These are phyloP conservation scores for Myotis yumanensis DNA, from an alignment of 2,113 vertebrate genomes.

Conservation along the genomic window DNA sequence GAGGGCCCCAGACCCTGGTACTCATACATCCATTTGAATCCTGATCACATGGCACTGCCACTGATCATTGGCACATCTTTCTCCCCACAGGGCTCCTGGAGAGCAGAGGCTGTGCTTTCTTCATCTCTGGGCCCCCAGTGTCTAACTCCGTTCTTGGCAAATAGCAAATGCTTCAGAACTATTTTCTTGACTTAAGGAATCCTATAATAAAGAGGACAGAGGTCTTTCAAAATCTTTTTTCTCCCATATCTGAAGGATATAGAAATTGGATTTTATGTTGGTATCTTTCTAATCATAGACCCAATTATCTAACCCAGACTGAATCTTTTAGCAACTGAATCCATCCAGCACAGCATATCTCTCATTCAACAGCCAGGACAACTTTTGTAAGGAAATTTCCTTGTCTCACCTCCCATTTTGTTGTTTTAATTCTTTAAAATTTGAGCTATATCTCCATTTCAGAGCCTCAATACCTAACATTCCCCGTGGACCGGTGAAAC, in stretches of 20 bases:
- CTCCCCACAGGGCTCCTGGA: not conserved
- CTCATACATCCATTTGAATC: not conserved
- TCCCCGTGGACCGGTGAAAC: not conserved
- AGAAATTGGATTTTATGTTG: conserved; percentile 13
- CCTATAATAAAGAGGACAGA: not conserved
- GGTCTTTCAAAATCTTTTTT: not conserved
- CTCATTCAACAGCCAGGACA: not conserved
- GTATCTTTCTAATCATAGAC: not conserved
- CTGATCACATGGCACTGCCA: not conserved
- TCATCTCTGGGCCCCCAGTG: not conserved
- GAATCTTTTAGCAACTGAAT: not conserved
- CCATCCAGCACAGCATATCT: not conserved
- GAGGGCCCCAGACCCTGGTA: not conserved
- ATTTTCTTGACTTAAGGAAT: not conserved
- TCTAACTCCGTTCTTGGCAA: not conserved
- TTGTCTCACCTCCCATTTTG: not conserved
- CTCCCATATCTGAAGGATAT: not conserved
- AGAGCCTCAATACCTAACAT: not conserved
- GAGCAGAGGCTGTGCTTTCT: not conserved
- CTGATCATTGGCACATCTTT: not conserved
- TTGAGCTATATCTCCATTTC: not conserved
- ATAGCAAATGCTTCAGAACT: not conserved
- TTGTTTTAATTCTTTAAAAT: not conserved
- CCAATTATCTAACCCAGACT: not conserved
- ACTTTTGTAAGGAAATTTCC: not conserved